These are phyloP conservation scores for Arion vulgaris DNA, from an alignment of 1,140 invertebrate genomes.

Conservation along the genomic window DNA sequence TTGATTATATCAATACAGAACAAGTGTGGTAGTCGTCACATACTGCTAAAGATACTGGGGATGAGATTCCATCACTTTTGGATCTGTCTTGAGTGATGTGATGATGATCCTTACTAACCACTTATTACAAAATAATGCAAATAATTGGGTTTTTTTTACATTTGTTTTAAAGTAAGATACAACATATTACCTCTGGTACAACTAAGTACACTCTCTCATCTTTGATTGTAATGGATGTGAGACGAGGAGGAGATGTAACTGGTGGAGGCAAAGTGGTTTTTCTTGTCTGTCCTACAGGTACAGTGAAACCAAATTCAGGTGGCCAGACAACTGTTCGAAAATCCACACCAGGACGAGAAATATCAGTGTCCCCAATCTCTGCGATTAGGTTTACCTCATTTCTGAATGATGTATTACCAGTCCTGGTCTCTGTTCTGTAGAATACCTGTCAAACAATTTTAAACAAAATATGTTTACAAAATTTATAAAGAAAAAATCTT, in stretches of 20 bases:
- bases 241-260: not conserved
- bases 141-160: no score
- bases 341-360: not conserved
- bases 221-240: conserved; percentile 32
- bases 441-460: not conserved
- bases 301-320: not conserved
- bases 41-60: no score
- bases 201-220: conserved; percentile 13
- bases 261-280: not conserved
- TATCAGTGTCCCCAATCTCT: not conserved
- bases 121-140: no score
- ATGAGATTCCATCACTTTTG: no score
- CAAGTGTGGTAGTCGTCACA: no score
- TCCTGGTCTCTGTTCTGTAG: not conserved
- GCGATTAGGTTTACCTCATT: not conserved
- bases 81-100: no score
- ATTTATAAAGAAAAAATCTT: no score
- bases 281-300: not conserved
- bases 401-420: not conserved
- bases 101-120: no score
- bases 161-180: no score
- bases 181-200: not conserved
- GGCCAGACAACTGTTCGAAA: not conserved
- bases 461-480: no score
- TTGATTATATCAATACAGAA: no score